Percentiles rank a stretch among this genome's conserved stretches.
phyloP scores from a whole-genome alignment of 2,797 vertebrate species.

The Lycodopsis pacificus region DNA sequence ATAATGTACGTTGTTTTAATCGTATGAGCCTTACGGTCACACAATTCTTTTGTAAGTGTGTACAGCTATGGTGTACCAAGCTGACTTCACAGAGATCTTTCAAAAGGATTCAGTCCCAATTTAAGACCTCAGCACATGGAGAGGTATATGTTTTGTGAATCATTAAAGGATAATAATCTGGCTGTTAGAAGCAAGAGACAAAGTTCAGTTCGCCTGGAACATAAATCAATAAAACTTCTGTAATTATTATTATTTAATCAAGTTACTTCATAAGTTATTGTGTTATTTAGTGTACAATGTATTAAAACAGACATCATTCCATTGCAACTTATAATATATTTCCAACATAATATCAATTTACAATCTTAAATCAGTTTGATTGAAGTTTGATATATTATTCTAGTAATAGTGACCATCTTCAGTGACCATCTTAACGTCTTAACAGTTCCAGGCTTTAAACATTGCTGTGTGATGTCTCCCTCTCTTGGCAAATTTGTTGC shows the following conservation, averaged over 20 bases:
- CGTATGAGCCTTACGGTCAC: neutral
- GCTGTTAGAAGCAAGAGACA: neutral
- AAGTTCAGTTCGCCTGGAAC: slow-evolving; percentile 13
- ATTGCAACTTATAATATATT: neutral
- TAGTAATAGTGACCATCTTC: neutral
- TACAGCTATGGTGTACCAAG: neutral
- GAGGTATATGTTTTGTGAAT: neutral
- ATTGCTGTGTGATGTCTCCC: no score
- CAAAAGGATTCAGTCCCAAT: neutral
- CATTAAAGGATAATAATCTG: neutral
- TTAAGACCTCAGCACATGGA: neutral
- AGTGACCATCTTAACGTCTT: neutral
- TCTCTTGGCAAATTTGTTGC: no score
- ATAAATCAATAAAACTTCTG: neutral
- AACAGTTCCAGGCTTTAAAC: neutral
- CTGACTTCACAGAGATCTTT: neutral
- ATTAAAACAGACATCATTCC: neutral
- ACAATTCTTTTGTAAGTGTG: neutral
- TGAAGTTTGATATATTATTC: neutral
- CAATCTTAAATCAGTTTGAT: neutral
- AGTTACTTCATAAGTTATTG: neutral
- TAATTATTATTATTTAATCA: neutral
- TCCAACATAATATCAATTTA: no score
- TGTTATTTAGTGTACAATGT: neutral
- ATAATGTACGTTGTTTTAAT: no score